These are phyloP conservation scores for Trididemnum miniatum DNA, from an alignment of 23 tunicate species.

Conservation along the genomic window DNA sequence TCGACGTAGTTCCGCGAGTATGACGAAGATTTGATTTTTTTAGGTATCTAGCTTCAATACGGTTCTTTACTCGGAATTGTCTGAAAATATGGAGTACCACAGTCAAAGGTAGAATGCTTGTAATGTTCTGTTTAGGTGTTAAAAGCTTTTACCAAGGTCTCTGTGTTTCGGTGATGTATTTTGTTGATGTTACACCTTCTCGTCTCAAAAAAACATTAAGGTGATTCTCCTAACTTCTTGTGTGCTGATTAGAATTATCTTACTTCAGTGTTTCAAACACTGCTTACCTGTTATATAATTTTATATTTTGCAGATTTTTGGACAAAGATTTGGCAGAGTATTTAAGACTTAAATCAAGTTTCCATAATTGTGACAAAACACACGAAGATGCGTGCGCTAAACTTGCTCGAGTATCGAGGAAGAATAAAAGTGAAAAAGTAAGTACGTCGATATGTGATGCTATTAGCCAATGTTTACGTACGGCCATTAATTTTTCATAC, in stretches of 20 bases:
- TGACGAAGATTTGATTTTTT: no score
- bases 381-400: constrained; percentile 81
- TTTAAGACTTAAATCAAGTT: constrained; percentile 51
- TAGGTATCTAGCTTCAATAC: constrained; percentile 65
- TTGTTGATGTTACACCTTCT: background rate
- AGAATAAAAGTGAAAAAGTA: constrained; percentile 63
- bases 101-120: constrained; percentile 7
- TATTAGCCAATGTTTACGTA: no score
- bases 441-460: no score
- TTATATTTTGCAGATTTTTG: constrained; percentile 50
- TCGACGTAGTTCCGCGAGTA: no score
- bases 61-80: constrained; percentile 59
- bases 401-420: constrained; percentile 67
- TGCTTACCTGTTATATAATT: no score
- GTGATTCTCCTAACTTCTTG: no score
- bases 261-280: no score
- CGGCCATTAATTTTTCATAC: no score
- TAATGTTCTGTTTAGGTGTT: no score
- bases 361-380: constrained; percentile 49
- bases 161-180: background rate
- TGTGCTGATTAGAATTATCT: no score
- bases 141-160: no score
- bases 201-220: no score
- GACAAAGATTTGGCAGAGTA: constrained; percentile 58
- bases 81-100: constrained; percentile 69